Evolutionary conservation across 2,797 vertebrate species (phyloP), one percentile per base, ranked within the genome.

Genomic region (Smutsia gigantea): DNA sequence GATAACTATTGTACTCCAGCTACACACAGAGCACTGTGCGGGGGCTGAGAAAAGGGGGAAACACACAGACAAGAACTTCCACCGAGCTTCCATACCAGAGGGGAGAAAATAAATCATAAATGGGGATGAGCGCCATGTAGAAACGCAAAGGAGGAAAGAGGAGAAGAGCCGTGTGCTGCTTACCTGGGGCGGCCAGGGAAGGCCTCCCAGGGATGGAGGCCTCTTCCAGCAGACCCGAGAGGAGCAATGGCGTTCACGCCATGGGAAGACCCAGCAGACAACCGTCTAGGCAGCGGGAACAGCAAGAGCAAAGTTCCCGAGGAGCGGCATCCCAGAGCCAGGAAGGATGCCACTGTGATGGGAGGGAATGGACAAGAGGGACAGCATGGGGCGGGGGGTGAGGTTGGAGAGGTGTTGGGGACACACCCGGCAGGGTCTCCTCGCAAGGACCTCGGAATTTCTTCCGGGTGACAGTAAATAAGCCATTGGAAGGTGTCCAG

Each of bases 221-320:
- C 14, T 25, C 53, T 69, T 42, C n/a, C 11, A 39, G 8, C 59
- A 69, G 71, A 68, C 42, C 71, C 21, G 15, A n/a, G 39, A 31
- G 61, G n/a, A 21, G 27, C 7, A 0, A 25, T 53, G 42, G 42
- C 27, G 21, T 42, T 13, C 1, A 0, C 13, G 68, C 18, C 25
- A 10, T 46, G 25, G 37, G 31, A 55, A 74, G 59, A 25, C 31
- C 51, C 57, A 49, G 49, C 59, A 68, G 57, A 68, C 46, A 75
- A 15, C n/a, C 59, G 49, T 31, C 23, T 18, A 39, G 37, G 64
- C 37, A 75, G 69, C 49, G 69, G 27, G 14, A 25, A 55, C 57
- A 75, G 21, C 0, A 23, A n/a, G 27, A 39, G n/a, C 78, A n/a
- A 39, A 64, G 39, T n/a, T 42, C 42, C 39, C 12, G 7, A 21